These are phyloP conservation scores for Patella depressa DNA, from an alignment of 2,888 invertebrate species.

Conservation along the genomic window DNA sequence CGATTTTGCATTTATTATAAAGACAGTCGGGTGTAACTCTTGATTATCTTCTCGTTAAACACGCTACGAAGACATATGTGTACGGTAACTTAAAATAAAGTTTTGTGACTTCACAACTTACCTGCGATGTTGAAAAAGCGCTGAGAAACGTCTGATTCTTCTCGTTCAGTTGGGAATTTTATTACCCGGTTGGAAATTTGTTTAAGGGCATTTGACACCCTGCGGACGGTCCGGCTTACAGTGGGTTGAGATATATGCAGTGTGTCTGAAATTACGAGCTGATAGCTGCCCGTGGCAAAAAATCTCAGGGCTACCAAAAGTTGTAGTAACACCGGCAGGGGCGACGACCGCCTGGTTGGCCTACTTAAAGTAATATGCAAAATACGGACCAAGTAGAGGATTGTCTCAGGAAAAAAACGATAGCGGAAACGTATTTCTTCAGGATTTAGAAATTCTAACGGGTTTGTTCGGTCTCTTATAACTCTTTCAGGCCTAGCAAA, in stretches of 20 bases:
- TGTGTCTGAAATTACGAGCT: not conserved
- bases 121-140: not conserved
- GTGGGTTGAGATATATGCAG: not conserved
- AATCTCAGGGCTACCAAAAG: not conserved
- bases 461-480: not conserved
- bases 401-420: not conserved
- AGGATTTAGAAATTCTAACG: not conserved
- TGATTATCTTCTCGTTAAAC: too few relatives aligned
- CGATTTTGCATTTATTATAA: too few relatives aligned
- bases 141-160: not conserved
- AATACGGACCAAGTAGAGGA: not conserved
- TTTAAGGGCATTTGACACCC: not conserved
- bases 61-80: too few relatives aligned
- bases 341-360: not conserved
- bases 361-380: not conserved
- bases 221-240: not conserved
- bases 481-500: not conserved
- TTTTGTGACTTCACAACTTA: too few relatives aligned
- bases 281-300: not conserved
- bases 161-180: not conserved
- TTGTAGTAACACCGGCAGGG: not conserved
- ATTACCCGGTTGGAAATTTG: not conserved
- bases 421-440: not conserved
- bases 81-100: too few relatives aligned
- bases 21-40: too few relatives aligned